These are phyloP conservation scores for Diaprepes abbreviatus DNA, from an alignment of 2,888 invertebrate genomes.

Conservation along the genomic window DNA sequence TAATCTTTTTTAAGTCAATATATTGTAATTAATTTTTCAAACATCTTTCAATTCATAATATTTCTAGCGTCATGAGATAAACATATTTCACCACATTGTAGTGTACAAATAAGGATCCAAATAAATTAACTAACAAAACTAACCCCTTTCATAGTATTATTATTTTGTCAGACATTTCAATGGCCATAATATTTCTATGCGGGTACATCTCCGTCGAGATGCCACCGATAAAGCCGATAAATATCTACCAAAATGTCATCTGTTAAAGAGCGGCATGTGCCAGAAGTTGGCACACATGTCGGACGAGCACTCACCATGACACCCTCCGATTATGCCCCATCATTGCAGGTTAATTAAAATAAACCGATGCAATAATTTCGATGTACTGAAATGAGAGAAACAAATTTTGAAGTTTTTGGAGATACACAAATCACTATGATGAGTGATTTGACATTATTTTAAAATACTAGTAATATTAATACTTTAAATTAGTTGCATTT, in stretches of 20 bases:
- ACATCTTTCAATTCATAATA: too few relatives aligned
- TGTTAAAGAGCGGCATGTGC: conserved; percentile 48
- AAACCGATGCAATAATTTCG: conserved; percentile 34
- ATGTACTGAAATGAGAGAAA: too few relatives aligned
- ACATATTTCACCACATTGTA: not conserved
- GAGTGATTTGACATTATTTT: too few relatives aligned
- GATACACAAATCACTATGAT: too few relatives aligned
- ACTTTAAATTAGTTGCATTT: too few relatives aligned
- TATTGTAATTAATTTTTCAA: too few relatives aligned
- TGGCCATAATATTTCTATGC: conserved; percentile 28
- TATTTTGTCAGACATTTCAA: conserved; percentile 29
- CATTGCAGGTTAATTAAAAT: conserved; percentile 47
- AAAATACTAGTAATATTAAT: too few relatives aligned
- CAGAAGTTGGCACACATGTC: conserved; percentile 48
- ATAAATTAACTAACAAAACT: conserved; percentile 13
- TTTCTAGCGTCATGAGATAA: not conserved
- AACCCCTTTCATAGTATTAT: conserved; percentile 30
- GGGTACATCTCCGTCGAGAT: conserved; percentile 44
- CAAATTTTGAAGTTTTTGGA: too few relatives aligned
- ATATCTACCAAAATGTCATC: conserved; percentile 43
- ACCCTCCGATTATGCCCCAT: conserved; percentile 36
- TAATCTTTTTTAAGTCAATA: too few relatives aligned
- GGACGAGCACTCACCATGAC: conserved; percentile 39
- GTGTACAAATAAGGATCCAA: not conserved
- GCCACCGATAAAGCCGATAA: conserved; percentile 41